Conservation (phyloP, 2,797 vertebrate genomes). For the Gobio occitaniae region DNA sequence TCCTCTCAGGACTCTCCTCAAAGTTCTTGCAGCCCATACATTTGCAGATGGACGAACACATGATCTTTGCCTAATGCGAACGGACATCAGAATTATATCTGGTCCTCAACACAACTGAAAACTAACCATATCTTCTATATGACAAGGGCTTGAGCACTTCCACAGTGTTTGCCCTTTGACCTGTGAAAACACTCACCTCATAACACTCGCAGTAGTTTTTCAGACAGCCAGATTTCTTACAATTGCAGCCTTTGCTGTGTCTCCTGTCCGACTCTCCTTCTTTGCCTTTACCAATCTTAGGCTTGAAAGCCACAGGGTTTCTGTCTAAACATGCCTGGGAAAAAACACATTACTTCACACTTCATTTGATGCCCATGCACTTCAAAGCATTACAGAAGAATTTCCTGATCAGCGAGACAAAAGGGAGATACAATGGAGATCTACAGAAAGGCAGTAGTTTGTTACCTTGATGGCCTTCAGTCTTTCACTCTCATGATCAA, state of each 20-base stretch:
- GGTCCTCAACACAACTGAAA: neutral
- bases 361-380: neutral
- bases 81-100: neutral
- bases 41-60: conserved; percentile 99
- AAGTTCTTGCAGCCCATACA: conserved; percentile 99
- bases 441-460: neutral
- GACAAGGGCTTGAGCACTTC: neutral
- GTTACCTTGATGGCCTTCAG: conserved; percentile 98
- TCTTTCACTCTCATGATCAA: conserved; percentile 96
- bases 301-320: conserved; percentile 98
- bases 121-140: neutral
- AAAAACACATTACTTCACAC: conserved; percentile 35
- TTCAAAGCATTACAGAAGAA: neutral
- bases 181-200: conserved; percentile 79
- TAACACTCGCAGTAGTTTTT: conserved; percentile 99
- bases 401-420: neutral
- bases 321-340: conserved; percentile 94
- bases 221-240: conserved; percentile 96
- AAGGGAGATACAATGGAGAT: neutral
- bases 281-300: conserved; percentile 98
- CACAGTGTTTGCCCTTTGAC: neutral
- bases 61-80: conserved; percentile 92
- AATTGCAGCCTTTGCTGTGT: conserved; percentile 99
- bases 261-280: conserved; percentile 95
- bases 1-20: conserved; percentile 96